Evolutionary conservation across 2,797 vertebrate species (phyloP).

Genomic region (Premnoplex brunnescens): DNA sequence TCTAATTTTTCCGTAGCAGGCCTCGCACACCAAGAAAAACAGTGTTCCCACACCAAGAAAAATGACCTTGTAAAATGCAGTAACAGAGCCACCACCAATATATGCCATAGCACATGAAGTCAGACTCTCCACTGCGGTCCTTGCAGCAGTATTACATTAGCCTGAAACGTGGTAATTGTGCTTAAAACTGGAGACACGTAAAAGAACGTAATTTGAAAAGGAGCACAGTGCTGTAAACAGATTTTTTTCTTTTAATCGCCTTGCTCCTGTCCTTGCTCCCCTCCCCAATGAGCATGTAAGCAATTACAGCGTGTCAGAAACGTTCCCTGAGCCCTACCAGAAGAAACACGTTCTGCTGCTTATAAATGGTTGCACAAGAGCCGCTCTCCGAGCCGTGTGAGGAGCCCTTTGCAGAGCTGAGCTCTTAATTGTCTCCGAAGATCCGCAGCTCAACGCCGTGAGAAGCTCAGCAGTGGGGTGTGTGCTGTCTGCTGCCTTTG

Average conservation of each 20-base stretch:
- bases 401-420: neutral
- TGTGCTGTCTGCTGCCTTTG: neutral
- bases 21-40: slow-evolving; percentile 49
- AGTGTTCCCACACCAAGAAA: slow-evolving; percentile 25
- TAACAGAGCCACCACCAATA: slow-evolving; percentile 42
- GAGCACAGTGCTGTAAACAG: neutral
- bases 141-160: neutral
- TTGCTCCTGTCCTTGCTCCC: neutral
- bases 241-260: neutral
- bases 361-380: neutral
- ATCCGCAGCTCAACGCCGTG: neutral
- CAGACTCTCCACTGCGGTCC: neutral
- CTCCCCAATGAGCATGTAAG: neutral
- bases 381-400: fast-evolving
- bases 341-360: neutral
- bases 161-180: neutral
- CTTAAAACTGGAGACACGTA: neutral
- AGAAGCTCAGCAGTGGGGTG: neutral
- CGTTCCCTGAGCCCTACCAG: neutral
- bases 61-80: slow-evolving; percentile 14
- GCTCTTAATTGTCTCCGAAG: neutral
- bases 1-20: slow-evolving; percentile 18
- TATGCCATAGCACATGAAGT: slow-evolving; percentile 2
- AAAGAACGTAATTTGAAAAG: neutral
- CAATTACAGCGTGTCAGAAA: neutral